Percentiles rank a stretch among this genome's conserved stretches.
These are phyloP conservation scores for Parelbella ahira DNA, from an alignment of 2,888 invertebrate genomes.

Conservation along the genomic window DNA sequence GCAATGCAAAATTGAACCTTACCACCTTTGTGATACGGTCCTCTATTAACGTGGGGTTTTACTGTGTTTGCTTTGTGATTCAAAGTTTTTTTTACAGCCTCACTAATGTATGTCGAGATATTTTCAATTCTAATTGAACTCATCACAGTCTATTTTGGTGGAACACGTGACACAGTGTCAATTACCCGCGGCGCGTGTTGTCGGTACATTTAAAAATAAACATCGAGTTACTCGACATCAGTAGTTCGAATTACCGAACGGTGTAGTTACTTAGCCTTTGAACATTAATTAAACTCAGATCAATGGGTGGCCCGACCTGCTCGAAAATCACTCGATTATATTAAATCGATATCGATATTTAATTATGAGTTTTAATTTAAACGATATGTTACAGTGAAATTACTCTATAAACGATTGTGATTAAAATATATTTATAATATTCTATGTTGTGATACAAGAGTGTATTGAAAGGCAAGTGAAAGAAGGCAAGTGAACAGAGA, in stretches of 20 bases:
- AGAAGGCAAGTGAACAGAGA: too few species aligned
- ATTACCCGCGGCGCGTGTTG: slow-evolving; percentile 24
- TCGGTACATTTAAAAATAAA: slow-evolving; percentile 21
- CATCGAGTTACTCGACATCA: slow-evolving; percentile 28
- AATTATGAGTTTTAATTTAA: too few species aligned
- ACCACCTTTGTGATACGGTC: neutral
- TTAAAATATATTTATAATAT: too few species aligned
- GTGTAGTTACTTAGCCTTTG: slow-evolving; percentile 33
- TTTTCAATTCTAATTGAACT: slow-evolving; percentile 16
- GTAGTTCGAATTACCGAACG: slow-evolving; percentile 24
- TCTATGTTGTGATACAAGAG: too few species aligned
- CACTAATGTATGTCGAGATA: slow-evolving; percentile 4
- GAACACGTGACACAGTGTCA: neutral
- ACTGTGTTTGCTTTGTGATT: too few species aligned
- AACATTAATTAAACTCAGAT: slow-evolving; percentile 40
- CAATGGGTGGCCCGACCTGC: neutral
- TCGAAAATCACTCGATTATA: too few species aligned
- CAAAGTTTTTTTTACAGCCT: slow-evolving; percentile 13
- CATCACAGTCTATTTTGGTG: slow-evolving; percentile 8
- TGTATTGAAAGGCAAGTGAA: too few species aligned
- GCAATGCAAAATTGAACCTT: slow-evolving; percentile 27
- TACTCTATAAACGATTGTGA: too few species aligned
- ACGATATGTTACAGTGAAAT: too few species aligned
- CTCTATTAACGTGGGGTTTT: neutral
- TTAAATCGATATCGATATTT: too few species aligned